Evolutionary conservation across 2,113 vertebrate species (phyloP), one percentile per base, ranked within the genome.

Genomic region (Apodemus speciosus): DNA sequence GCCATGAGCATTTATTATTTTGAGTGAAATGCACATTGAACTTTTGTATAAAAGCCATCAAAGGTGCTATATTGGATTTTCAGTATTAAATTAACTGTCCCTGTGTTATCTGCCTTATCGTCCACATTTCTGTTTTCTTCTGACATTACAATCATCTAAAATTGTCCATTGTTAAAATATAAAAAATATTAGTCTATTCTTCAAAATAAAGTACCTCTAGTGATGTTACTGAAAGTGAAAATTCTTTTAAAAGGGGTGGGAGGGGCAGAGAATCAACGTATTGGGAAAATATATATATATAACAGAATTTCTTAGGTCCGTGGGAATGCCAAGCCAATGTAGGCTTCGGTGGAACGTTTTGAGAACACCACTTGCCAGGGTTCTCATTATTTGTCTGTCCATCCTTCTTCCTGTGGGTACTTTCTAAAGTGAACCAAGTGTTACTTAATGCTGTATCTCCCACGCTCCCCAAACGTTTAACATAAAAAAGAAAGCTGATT

Each of bases 171-270:
- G 97, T 85, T 92, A 97, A 97, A 97, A 97, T 69, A 96, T 94
- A 60, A 88, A 51, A 97, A 97, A 94, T 90, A 97, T 96, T 97
- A 97, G 97, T 98, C 98, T 97, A 97, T 73, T 96, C 95, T 97
- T 97, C 89, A 94, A 94, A 97, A 93, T 84, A 90, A 98, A 98
- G 98, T 98, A 98, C 98, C 98, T 98, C 98, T 97, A 96, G 96
- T 97, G 95, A 92, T 95, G 94, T 97, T 96, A 95, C 77, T 95
- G 92, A 95, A 94, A 95, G 43, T 92, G 85, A 95, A 90, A 93
- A 77, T 84, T 64, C 21, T 68, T 68, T 68, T n/a, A 56, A 88
- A 97, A 96, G 91, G 94, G 96, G 94, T 96, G 96, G 83, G 94
- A 95, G 96, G 83, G 96, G 85, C 94, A 73, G 94, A 95, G 85